Evolutionary conservation across 2,888 invertebrate genomes (phyloP).

Genomic region (Ischnus inquisitorius): DNA sequence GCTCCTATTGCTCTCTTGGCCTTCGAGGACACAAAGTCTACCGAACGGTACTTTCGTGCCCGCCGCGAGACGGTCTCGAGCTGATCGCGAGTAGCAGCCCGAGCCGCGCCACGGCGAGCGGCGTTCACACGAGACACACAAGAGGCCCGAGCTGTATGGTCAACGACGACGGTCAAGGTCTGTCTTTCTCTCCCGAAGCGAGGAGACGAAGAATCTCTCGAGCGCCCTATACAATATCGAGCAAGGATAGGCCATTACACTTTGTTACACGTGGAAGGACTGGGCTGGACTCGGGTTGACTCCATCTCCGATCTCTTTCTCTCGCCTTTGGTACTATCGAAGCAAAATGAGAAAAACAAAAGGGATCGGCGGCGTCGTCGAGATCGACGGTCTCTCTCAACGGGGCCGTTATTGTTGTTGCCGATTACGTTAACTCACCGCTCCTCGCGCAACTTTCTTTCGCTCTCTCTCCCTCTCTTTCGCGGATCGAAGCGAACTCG

Average conservation of each 20-base stretch:
- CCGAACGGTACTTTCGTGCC: slow-evolving; percentile 66
- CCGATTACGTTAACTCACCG: slow-evolving; percentile 61
- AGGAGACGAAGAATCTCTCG: slow-evolving; percentile 20
- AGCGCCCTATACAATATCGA: slow-evolving; percentile 54
- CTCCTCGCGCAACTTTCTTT: background rate
- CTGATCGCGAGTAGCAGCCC: slow-evolving; percentile 54
- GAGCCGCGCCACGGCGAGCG: slow-evolving; percentile 27
- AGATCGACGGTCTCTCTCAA: slow-evolving; percentile 14
- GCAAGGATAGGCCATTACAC: slow-evolving; percentile 61
- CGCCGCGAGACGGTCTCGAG: slow-evolving; percentile 52
- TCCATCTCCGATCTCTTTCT: background rate
- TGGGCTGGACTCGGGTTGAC: background rate
- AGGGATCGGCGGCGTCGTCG: background rate
- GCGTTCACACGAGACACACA: slow-evolving; percentile 56
- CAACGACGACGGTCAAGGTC: slow-evolving; percentile 64
- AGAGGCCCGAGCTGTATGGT: background rate
- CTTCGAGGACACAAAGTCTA: slow-evolving; percentile 66
- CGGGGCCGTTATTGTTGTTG: slow-evolving; percentile 59
- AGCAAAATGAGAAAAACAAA: background rate
- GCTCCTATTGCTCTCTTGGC: slow-evolving; percentile 42
- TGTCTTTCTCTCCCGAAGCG: background rate
- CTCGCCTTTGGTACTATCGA: background rate
- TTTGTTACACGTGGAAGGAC: slow-evolving; percentile 27
- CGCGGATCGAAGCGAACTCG: slow-evolving; percentile 35
- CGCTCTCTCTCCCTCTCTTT: too few relatives aligned